Base-by-base conservation (phyloP, 1,140 invertebrate species). In the Drosophila ambigua region DNA sequence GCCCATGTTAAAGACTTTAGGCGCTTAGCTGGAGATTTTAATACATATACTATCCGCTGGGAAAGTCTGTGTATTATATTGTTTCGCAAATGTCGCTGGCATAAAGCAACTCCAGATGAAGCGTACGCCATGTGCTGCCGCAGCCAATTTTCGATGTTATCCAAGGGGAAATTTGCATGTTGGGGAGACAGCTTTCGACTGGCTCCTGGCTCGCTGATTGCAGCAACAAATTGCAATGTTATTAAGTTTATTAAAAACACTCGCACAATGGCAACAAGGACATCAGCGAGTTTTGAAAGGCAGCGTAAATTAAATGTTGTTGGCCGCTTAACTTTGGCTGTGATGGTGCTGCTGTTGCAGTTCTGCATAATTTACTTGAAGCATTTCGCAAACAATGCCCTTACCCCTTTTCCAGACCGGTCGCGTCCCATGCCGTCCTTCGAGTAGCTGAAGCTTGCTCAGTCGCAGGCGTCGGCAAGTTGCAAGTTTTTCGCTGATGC, bases 201-300 rank as follows among this genome's bases (percentile, higher is more conserved):
- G 72, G 69, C 60, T 13, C n/a, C 28, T 11, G 31, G n/a, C 39
- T 41, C 71, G 15, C 83, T 87, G 82, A 87, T 85, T 85, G 82
- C 82, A 78, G 63, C 82, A 82, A 79, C 83, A 87, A 87, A 87
- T 82, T 88, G 78, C 79, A 79, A 87, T 82, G 78, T 88, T 88
- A 87, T 88, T 87, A 87, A 81, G 81, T 85, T 85, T 84, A 82
- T 82, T 81, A 87, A 87, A 87, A 85, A 78, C 54, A 72, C 62
- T 20, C 28, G 45, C 24, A 50, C 62, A 74, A 45, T 7, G 48
- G 57, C 62, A 66, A 72, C 68, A 71, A 67, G 67, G 78, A 75
- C 73, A 77, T 63, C 45, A 59, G 51, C 60, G 54, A 31, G 64
- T 60, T 49, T 41, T 31, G 64, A 75, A 72, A 75, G 62, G 54